Base-by-base conservation (phyloP, 2,113 vertebrate genomes). In the Romanogobio albipinnatus region DNA sequence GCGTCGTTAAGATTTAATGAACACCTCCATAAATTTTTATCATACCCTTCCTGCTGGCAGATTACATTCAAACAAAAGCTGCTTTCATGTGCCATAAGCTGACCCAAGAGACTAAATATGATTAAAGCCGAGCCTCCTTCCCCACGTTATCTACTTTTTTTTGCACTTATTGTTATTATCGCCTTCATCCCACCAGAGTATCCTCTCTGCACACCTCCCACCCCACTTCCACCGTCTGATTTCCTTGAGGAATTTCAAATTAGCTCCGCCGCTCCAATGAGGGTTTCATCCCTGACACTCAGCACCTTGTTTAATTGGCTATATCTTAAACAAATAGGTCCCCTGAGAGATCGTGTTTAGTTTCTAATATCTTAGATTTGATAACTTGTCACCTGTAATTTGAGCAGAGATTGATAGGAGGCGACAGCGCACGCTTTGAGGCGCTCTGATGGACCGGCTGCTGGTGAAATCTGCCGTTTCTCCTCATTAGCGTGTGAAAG, bases 311-410 rank as follows among this genome's bases (percentile, higher is more conserved):
- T 89, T 91, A 90, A 90, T 89, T 90, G 90, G 85, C 87, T 89
- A 84, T 88, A 88, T 87, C 86, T 87, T 90, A 85, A 84, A 85
- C 76, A 82, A 89, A 86, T 90, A 88, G 87, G 74, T 88, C 89
- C 84, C 83, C 43, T 39, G 81, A 79, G 86, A 86, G 83, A 79
- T 85, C 61, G 26, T 89, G 87, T 90, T 91, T 91, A 88, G 86
- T 86, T 88, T 88, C 87, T 87, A 88, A 89, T 89, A 88, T 86
- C 76, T 77, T 66, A 84, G 84, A 90, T 89, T 87, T 87, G 88
- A 88, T 89, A 89, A 91, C 85, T 91, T 90, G 88, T 90, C 90
- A 90, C 86, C 86, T 86, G 78, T 88, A 89, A 90, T 91, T 91
- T 88, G 76, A 84, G 81, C 1, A 7, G 53, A 86, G 83, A 85